These are phyloP conservation scores for Rhinolophus sinicus DNA, from an alignment of 2,113 vertebrate genomes.

Conservation along the genomic window DNA sequence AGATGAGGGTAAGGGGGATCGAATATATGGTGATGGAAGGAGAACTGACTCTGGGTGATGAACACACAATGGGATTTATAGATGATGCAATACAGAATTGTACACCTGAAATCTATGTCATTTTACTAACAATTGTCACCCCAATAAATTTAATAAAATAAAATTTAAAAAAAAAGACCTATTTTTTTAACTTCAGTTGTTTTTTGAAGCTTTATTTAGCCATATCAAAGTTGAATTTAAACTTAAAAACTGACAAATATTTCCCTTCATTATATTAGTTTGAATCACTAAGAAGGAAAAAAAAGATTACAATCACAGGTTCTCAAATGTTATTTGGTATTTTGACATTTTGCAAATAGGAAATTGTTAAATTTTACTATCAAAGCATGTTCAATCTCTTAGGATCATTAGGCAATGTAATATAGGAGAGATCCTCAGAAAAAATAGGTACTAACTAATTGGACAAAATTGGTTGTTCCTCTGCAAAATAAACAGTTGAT, in stretches of 20 bases:
- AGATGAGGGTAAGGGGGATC: too few species aligned
- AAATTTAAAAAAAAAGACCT: too few species aligned
- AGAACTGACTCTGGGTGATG: too few species aligned
- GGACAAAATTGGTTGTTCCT: neutral
- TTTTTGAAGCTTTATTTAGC: neutral
- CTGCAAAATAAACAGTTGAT: neutral
- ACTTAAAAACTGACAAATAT: neutral
- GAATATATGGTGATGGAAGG: too few species aligned
- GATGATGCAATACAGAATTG: too few species aligned
- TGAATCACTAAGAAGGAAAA: neutral
- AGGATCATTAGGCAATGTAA: neutral
- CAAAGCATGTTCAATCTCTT: neutral
- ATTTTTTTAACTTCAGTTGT: neutral
- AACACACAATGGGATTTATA: too few species aligned
- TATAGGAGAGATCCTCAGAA: neutral
- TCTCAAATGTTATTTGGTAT: neutral
- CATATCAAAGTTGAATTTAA: neutral
- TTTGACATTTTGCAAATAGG: neutral
- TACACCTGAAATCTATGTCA: too few species aligned
- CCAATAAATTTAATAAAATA: too few species aligned
- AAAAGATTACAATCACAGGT: neutral
- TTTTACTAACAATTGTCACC: too few species aligned
- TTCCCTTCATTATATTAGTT: neutral
- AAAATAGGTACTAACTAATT: neutral
- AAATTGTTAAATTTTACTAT: neutral